Base-by-base conservation (phyloP, 2,888 invertebrate genomes). In the Apeira syringaria region DNA sequence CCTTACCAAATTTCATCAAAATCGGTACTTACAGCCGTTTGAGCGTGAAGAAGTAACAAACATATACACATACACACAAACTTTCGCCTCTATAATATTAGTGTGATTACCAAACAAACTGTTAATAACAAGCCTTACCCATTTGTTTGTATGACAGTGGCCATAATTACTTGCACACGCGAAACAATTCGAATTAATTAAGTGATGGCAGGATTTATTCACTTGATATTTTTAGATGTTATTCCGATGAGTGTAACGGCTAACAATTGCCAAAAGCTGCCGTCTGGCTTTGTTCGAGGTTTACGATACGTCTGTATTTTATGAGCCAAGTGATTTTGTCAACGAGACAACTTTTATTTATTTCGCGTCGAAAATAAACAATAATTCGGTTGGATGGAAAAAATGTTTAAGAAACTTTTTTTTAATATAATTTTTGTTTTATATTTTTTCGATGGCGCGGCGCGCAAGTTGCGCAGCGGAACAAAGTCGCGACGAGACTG, bases 141-240 rank as follows among this genome's bases (percentile, higher is more conserved):
- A 61, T 76, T 75, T 51, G 64, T 72, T 59, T 80, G 72, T 53
- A 82, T 56, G 56, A 74, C 59, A 28, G 75, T 62, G 45, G 74
- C 68, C 84, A 84, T 83, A 48, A 54, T 63, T 54, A 61, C 41
- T 40, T 57, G 41, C 58, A 61, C 59, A 56, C 53, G 50, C 58
- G 48, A 45, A 50, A 63, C 59, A 60, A 49, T 45, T 39, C 31
- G 41, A 50, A 64, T 60, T 60, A 65, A 64, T 57, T 53, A 58
- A 27, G 24, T 36, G 47, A 35, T 46, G 34, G 48, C 47, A 41
- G 45, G 56, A 52, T 61, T 64, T 62, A 59, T 63, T 63, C 66
- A 64, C 56, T 33, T 49, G 31, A 50, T 66, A 61, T 66, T 61
- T 61, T 55, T 58, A 63, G 59, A 66, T 59, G 53, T 61, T 60